Percentiles rank a stretch among this genome's conserved stretches.
phyloP scores from a whole-genome alignment of 1,140 invertebrate genomes.

The Adoxophyes honmai region DNA sequence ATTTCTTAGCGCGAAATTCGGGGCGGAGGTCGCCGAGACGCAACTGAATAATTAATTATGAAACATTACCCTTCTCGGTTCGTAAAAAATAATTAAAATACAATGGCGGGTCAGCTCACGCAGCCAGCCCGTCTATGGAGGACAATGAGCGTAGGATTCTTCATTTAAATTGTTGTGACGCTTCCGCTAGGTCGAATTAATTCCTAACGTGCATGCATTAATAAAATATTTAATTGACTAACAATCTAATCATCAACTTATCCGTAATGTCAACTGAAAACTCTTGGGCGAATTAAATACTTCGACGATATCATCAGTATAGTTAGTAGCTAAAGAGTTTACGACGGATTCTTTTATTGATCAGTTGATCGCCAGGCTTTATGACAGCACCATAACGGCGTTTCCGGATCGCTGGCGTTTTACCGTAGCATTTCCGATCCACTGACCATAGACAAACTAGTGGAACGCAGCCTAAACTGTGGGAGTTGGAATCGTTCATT shows the following conservation, averaged over 20 bases:
- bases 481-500: background rate
- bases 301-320: no score
- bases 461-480: background rate
- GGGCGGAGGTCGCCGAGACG: background rate
- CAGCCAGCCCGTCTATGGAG: background rate
- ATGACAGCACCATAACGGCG: background rate
- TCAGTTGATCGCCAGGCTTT: background rate
- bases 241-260: no score
- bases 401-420: slow-evolving; percentile 27
- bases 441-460: slow-evolving; percentile 25
- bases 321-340: no score
- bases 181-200: no score
- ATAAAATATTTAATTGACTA: no score
- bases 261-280: no score
- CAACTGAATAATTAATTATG: background rate
- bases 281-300: no score
- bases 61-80: background rate
- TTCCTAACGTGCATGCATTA: no score
- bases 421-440: slow-evolving; percentile 46
- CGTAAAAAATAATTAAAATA: slow-evolving; percentile 10
- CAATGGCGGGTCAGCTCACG: background rate
- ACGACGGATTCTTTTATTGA: background rate
- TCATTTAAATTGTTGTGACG: no score
- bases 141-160: slow-evolving; percentile 5
- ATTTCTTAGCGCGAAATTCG: background rate